These are phyloP conservation scores for Pelodiscus sinensis DNA, from an alignment of 2,113 vertebrate genomes.

Conservation along the genomic window DNA sequence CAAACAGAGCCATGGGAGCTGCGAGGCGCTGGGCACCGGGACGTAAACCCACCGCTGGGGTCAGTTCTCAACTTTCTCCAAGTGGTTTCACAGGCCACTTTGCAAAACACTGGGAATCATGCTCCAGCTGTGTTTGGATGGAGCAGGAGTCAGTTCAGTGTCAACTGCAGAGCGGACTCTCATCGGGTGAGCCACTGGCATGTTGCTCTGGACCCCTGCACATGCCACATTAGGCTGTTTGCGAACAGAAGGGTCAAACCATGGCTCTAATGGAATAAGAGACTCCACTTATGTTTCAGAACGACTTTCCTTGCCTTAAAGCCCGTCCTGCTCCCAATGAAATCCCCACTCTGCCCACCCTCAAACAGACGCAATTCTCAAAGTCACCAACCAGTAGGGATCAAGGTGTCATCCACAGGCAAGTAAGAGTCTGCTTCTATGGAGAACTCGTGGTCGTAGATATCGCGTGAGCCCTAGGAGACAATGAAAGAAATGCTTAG, in stretches of 20 bases:
- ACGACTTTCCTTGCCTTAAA: background rate
- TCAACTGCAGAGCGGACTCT: background rate
- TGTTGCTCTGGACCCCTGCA: background rate
- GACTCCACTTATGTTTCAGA: background rate
- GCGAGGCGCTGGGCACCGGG: too few relatives aligned
- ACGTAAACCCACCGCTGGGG: too few relatives aligned
- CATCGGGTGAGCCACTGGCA: background rate
- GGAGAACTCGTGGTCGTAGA: constrained; percentile 88
- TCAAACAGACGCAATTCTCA: rapidly evolving
- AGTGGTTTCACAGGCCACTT: too few relatives aligned
- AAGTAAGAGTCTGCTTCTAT: constrained; percentile 86
- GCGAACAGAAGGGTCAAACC: background rate
- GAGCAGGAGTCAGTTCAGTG: background rate
- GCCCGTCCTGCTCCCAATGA: background rate
- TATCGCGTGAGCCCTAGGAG: constrained; percentile 80
- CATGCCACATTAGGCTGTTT: background rate
- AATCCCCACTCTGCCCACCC: background rate
- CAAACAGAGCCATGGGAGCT: too few relatives aligned
- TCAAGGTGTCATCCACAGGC: constrained; percentile 85
- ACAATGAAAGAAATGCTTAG: background rate
- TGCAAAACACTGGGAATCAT: too few relatives aligned
- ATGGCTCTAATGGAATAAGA: background rate
- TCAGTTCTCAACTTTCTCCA: too few relatives aligned
- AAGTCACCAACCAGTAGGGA: constrained; percentile 86
- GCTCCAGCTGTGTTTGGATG: background rate